A percentile compares a stretch with the other conserved stretches of the same genome.
These are phyloP conservation scores for Euproctis similis DNA, from an alignment of 2,888 invertebrate species.

Conservation along the genomic window DNA sequence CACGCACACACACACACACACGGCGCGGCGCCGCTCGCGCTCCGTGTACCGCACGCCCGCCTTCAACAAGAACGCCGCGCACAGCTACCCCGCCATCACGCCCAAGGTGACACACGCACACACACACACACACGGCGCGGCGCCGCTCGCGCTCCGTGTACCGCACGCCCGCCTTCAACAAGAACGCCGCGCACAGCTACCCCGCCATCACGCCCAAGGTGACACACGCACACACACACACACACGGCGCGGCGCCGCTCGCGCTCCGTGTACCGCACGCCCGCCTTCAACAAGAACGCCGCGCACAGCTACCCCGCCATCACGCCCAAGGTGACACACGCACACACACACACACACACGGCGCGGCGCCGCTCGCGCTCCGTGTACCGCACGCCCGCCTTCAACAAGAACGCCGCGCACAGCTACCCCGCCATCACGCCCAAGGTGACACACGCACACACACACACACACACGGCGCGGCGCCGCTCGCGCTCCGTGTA, in stretches of 20 bases:
- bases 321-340: conserved; percentile 66
- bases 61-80: conserved; percentile 42
- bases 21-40: conserved; percentile 41
- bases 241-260: conserved; percentile 38
- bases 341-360: too few relatives aligned
- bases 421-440: conserved; percentile 63
- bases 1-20: conserved; percentile 17
- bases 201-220: too few relatives aligned
- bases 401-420: conserved; percentile 40
- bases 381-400: conserved; percentile 60
- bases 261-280: conserved; percentile 58
- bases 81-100: conserved; percentile 56
- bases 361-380: conserved; percentile 46
- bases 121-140: too few relatives aligned
- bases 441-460: too few relatives aligned
- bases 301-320: conserved; percentile 48
- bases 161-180: conserved; percentile 41
- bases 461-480: conserved; percentile 25
- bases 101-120: conserved; percentile 68
- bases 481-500: conserved; percentile 55
- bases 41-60: conserved; percentile 62
- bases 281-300: conserved; percentile 52
- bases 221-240: conserved; percentile 15
- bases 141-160: conserved; percentile 1
- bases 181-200: conserved; percentile 36